Evolutionary conservation across 1,140 invertebrate genomes (phyloP).

Genomic region (Delia radicum): DNA sequence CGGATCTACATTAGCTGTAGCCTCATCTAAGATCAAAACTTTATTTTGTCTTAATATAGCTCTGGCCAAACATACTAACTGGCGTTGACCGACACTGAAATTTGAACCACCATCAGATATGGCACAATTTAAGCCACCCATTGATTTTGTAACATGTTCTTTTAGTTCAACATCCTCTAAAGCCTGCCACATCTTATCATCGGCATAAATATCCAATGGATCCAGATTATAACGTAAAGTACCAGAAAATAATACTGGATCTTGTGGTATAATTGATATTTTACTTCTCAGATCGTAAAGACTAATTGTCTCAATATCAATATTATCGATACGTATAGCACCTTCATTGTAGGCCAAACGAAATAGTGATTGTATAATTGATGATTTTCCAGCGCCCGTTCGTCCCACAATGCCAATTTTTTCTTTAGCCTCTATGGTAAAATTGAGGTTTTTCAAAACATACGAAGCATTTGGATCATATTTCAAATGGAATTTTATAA

Average conservation of each 20-base stretch:
- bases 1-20: conserved; percentile 82
- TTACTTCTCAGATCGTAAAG: conserved; percentile 72
- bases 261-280: conserved; percentile 82
- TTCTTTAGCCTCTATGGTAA: conserved; percentile 51
- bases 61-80: conserved; percentile 75
- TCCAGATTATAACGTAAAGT: conserved; percentile 83
- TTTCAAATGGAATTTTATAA: conserved; percentile 65
- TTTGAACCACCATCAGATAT: conserved; percentile 73
- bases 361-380: conserved; percentile 84
- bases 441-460: conserved; percentile 73
- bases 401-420: conserved; percentile 73
- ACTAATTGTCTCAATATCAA: conserved; percentile 67
- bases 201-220: conserved; percentile 74
- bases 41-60: conserved; percentile 75
- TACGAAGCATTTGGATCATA: conserved; percentile 65
- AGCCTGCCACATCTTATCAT: conserved; percentile 77
- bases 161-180: conserved; percentile 73
- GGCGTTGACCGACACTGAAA: conserved; percentile 77
- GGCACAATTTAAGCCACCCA: conserved; percentile 58
- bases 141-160: conserved; percentile 57
- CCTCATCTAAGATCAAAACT: conserved; percentile 82
- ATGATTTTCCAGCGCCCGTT: conserved; percentile 91
- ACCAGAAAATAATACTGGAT: conserved; percentile 83
- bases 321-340: conserved; percentile 71
- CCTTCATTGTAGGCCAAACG: conserved; percentile 72